Evolutionary conservation across 2,888 invertebrate species (phyloP).

Genomic region (Rhagonycha lutea): DNA sequence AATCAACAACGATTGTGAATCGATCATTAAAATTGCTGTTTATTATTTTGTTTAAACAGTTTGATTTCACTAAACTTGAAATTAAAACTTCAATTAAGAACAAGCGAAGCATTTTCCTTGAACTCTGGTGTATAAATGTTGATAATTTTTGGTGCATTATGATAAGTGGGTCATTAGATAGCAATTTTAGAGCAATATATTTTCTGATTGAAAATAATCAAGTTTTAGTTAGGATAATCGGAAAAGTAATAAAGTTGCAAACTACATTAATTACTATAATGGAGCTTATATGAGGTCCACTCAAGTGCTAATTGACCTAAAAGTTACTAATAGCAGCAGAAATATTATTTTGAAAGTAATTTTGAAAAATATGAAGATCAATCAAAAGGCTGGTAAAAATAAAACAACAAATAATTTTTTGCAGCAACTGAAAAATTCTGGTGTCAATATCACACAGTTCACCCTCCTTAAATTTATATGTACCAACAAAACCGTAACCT

Average conservation of each 20-base stretch:
- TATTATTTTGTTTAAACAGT: background rate
- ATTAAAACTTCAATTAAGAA: background rate
- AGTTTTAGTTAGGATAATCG: background rate
- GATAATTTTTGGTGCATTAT: background rate
- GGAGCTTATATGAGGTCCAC: background rate
- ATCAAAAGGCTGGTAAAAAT: too few relatives aligned
- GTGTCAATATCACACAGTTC: too few relatives aligned
- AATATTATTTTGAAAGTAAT: too few relatives aligned
- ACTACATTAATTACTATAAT: background rate
- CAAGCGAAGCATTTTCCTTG: background rate
- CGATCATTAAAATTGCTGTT: slow-evolving; percentile 2
- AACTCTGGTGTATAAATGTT: background rate
- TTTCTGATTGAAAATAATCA: background rate
- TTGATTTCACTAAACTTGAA: background rate
- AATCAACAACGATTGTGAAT: slow-evolving; percentile 6
- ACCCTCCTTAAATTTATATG: too few relatives aligned
- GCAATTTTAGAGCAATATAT: background rate
- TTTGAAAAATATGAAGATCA: too few relatives aligned
- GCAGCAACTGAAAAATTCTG: too few relatives aligned
- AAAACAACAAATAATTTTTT: too few relatives aligned
- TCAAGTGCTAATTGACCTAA: too few relatives aligned
- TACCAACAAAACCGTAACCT: too few relatives aligned
- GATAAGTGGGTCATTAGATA: background rate
- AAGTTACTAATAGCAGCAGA: too few relatives aligned
- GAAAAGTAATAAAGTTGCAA: background rate